phyloP scores from a whole-genome alignment of 2,113 vertebrate genomes.

The Hystrix cristata region DNA sequence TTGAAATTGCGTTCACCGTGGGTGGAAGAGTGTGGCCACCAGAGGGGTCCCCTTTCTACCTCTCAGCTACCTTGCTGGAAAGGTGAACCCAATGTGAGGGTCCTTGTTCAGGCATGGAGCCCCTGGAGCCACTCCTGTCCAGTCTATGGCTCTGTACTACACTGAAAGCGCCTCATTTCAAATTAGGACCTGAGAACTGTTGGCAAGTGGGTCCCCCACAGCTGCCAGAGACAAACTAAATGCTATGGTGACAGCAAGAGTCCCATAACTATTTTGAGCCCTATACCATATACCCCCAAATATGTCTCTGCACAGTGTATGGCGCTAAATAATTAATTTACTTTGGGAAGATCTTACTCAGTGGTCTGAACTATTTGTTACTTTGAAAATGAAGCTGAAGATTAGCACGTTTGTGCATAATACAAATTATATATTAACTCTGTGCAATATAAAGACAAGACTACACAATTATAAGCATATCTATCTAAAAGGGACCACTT shows the following conservation, averaged over 20 bases:
- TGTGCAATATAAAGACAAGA: neutral
- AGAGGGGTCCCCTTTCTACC: neutral
- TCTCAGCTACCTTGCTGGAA: neutral
- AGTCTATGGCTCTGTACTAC: neutral
- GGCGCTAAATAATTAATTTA: neutral
- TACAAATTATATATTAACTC: neutral
- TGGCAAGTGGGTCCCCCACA: neutral
- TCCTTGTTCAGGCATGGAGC: neutral
- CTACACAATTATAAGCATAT: neutral
- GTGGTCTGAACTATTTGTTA: neutral
- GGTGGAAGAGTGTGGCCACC: no score
- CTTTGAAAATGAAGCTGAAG: conserved; percentile 29
- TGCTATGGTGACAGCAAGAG: neutral
- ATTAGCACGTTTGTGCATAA: neutral
- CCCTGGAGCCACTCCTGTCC: neutral
- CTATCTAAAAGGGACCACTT: conserved; percentile 3
- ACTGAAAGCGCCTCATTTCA: neutral
- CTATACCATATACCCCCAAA: neutral
- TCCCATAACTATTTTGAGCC: neutral
- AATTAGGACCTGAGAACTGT: neutral
- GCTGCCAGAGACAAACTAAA: neutral
- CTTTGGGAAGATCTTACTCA: conserved; percentile 10
- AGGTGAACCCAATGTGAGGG: neutral
- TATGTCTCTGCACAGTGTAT: neutral
- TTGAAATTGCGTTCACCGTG: neutral